phyloP scores from a whole-genome alignment of 1,140 invertebrate genomes.

The Lepeophtheirus salmonis region DNA sequence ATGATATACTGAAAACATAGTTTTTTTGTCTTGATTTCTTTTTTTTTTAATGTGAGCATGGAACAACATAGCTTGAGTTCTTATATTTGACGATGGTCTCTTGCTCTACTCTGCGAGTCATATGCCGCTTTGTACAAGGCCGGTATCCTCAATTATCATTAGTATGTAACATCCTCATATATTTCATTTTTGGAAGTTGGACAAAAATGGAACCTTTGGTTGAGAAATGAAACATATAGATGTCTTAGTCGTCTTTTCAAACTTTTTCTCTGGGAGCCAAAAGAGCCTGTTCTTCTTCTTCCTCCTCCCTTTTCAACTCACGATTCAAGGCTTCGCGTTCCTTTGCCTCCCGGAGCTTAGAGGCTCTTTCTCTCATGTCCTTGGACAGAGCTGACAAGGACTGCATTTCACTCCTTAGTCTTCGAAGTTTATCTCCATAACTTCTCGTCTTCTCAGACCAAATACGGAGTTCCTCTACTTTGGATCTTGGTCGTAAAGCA shows the following conservation, averaged over 20 bases:
- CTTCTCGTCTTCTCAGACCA: not conserved
- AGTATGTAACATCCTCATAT: too few species aligned
- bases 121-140: too few species aligned
- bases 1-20: too few species aligned
- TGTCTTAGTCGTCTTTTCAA: not conserved
- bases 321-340: not conserved
- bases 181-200: too few species aligned
- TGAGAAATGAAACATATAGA: not conserved
- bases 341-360: not conserved
- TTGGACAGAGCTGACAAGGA: not conserved
- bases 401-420: not conserved
- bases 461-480: not conserved
- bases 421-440: slow-evolving; percentile 2
- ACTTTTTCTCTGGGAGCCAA: not conserved
- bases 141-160: too few species aligned
- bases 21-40: too few species aligned
- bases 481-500: not conserved
- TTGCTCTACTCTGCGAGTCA: too few species aligned
- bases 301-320: not conserved
- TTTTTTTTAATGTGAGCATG: too few species aligned
- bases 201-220: too few species aligned
- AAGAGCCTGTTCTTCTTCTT: not conserved
- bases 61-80: too few species aligned
- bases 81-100: too few species aligned
- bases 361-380: slow-evolving; percentile 2